Conservation (phyloP, 2,888 invertebrate genomes). For the Athetis lepigone region DNA sequence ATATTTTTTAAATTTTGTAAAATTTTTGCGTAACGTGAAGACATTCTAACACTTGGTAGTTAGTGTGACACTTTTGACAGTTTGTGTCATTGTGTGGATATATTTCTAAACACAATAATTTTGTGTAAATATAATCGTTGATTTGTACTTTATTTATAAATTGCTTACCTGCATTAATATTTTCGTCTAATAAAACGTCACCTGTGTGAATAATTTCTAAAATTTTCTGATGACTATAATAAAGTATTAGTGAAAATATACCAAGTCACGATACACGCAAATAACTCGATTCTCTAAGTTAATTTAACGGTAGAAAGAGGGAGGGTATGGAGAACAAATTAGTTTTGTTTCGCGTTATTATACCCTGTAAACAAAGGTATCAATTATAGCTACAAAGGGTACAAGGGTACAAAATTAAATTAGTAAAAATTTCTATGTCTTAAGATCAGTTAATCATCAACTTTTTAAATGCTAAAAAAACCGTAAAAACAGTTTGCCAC, state of each 20-base stretch:
- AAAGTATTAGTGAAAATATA: constrained; percentile 41
- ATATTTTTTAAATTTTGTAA: too few species aligned
- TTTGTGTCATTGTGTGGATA: too few species aligned
- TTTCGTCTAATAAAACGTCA: constrained; percentile 10
- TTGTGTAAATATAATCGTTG: too few species aligned
- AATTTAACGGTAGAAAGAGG: constrained; percentile 64
- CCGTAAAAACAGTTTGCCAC: constrained; percentile 7
- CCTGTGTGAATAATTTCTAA: constrained; percentile 2
- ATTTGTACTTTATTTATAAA: too few species aligned
- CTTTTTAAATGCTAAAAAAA: constrained; percentile 14
- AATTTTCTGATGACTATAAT: constrained; percentile 12
- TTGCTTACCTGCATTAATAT: too few species aligned
- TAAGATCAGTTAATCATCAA: not conserved
- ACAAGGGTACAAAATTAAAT: not conserved
- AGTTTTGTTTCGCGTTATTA: constrained; percentile 65
- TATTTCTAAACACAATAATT: too few species aligned
- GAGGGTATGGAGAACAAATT: constrained; percentile 61
- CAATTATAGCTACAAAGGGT: constrained; percentile 41
- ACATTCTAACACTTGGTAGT: too few species aligned
- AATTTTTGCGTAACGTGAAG: too few species aligned
- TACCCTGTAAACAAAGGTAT: constrained; percentile 65
- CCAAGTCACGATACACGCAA: constrained; percentile 54
- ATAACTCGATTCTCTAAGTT: constrained; percentile 61
- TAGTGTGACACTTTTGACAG: too few species aligned
- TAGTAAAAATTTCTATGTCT: not conserved